These are phyloP conservation scores for Chymomyza amoena DNA, from an alignment of 2,888 invertebrate species.

Conservation along the genomic window DNA sequence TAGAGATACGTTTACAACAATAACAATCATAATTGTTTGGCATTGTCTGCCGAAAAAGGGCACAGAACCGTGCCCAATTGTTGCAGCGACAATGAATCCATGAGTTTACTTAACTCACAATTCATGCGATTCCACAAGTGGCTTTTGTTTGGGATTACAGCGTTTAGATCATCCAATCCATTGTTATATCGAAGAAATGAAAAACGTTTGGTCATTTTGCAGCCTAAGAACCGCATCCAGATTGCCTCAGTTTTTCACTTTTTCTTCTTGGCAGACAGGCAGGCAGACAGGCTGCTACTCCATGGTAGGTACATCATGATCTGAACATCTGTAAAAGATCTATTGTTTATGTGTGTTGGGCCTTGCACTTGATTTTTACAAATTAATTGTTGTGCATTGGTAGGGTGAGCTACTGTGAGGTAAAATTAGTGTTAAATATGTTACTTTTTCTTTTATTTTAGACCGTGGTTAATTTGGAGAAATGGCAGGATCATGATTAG, in stretches of 20 bases:
- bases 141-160: constrained; percentile 37
- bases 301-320: neutral
- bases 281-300: constrained; percentile 36
- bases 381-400: constrained; percentile 33
- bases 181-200: constrained; percentile 49
- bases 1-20: constrained; percentile 51
- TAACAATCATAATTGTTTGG: constrained; percentile 65
- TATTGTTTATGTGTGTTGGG: neutral
- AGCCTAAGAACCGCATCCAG: constrained; percentile 19
- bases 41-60: constrained; percentile 44
- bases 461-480: neutral
- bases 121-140: constrained; percentile 65
- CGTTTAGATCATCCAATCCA: constrained; percentile 69
- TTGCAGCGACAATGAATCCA: constrained; percentile 8
- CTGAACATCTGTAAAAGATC: neutral
- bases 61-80: neutral
- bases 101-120: constrained; percentile 39
- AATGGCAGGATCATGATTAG: neutral
- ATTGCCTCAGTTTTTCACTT: constrained; percentile 32
- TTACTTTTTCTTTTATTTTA: neutral
- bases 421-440: neutral
- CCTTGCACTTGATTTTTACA: constrained; percentile 25
- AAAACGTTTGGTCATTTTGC: constrained; percentile 67
- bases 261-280: constrained; percentile 6
- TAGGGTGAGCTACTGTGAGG: neutral